Conservation (phyloP, 2,797 vertebrate genomes). For the Enteromius unitaeniatus region DNA sequence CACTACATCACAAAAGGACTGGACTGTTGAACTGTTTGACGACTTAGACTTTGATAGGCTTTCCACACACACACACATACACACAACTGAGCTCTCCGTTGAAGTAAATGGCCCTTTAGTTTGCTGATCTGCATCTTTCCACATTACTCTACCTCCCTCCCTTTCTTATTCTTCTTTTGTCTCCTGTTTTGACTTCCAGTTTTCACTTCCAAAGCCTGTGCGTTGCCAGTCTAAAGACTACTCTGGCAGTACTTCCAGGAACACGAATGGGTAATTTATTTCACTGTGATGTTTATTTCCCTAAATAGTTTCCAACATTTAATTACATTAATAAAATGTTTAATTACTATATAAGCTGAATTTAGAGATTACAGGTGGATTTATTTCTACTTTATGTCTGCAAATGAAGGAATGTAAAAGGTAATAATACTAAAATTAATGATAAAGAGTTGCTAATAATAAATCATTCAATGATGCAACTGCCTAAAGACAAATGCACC, state of each 20-base stretch:
- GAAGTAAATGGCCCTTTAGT: constrained; percentile 42
- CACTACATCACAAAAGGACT: constrained; percentile 44
- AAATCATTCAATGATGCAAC: background rate
- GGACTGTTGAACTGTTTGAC: constrained; percentile 41
- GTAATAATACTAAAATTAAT: background rate
- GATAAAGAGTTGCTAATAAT: background rate
- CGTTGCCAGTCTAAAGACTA: background rate
- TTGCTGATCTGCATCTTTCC: constrained; percentile 21
- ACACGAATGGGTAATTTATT: too few relatives aligned
- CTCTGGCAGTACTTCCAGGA: background rate
- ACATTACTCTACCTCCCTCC: constrained; percentile 4
- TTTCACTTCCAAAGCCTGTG: constrained; percentile 4
- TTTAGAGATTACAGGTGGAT: background rate
- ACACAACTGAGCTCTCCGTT: constrained; percentile 1
- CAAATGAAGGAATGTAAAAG: background rate
- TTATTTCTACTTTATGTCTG: background rate
- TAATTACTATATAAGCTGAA: background rate
- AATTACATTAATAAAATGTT: background rate
- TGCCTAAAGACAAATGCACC: background rate
- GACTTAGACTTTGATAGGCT: constrained; percentile 44
- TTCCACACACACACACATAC: background rate
- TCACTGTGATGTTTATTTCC: too few relatives aligned
- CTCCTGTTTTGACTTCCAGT: background rate
- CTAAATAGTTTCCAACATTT: constrained; percentile 1
- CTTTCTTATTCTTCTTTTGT: constrained; percentile 25